Conservation (phyloP, 2,888 invertebrate species). For the Cyrtodaria siliqua region DNA sequence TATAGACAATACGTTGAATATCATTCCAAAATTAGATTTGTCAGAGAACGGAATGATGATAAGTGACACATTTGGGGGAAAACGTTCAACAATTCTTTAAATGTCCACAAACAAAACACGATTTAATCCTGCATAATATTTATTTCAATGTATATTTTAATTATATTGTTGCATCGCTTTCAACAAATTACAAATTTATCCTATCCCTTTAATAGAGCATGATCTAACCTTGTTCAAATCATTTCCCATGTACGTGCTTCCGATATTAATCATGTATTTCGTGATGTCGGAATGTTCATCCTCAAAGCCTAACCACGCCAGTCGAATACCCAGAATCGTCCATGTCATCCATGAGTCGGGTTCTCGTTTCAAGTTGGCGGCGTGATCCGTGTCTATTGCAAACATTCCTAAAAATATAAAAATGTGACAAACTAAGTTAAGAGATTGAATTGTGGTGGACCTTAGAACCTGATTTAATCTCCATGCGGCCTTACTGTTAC, state of each 20-base stretch:
- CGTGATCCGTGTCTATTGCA: conserved; percentile 67
- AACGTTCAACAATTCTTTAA: too few relatives aligned
- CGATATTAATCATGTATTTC: conserved; percentile 50
- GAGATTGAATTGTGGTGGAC: neutral
- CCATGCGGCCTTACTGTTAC: too few relatives aligned
- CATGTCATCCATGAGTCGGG: conserved; percentile 60
- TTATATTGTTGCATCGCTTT: too few relatives aligned
- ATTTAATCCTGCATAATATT: too few relatives aligned
- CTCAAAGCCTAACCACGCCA: conserved; percentile 65
- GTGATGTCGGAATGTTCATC: conserved; percentile 60
- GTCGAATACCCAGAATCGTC: conserved; percentile 40
- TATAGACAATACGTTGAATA: too few relatives aligned
- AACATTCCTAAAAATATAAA: conserved; percentile 59
- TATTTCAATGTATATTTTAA: too few relatives aligned
- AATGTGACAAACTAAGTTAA: neutral
- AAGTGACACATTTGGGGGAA: too few relatives aligned
- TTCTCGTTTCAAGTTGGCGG: conserved; percentile 50
- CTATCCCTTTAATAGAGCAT: too few relatives aligned
- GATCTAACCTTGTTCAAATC: conserved; percentile 61
- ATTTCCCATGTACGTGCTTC: conserved; percentile 47
- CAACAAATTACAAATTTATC: too few relatives aligned
- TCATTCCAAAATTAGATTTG: too few relatives aligned
- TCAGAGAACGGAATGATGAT: too few relatives aligned
- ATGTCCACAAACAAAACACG: too few relatives aligned
- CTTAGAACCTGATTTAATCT: neutral